Percentiles rank a stretch among this genome's conserved stretches.
Conservation (phyloP, 1,140 invertebrate genomes). For the Carposina sasakii region DNA sequence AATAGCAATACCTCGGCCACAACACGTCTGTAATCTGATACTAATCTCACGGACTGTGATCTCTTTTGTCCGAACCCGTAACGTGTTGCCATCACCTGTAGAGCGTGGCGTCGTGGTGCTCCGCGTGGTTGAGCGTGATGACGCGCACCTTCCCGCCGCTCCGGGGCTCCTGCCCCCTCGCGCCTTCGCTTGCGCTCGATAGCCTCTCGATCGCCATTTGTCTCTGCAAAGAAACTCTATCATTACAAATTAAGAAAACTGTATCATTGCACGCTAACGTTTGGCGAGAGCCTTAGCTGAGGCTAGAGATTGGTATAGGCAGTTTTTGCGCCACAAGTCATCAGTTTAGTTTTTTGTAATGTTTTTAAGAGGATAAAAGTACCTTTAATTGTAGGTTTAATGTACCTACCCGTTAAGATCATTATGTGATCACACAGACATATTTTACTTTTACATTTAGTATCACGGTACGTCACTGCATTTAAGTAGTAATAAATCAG, state of each 20-base stretch:
- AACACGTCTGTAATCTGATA: too few species aligned
- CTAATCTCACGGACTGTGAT: too few species aligned
- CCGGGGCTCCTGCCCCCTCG: constrained; percentile 14
- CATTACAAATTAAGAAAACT: too few species aligned
- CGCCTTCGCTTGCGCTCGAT: constrained; percentile 19
- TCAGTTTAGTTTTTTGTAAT: background rate
- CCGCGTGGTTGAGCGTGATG: constrained; percentile 81
- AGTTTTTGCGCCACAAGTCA: background rate
- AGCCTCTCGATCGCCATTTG: constrained; percentile 48
- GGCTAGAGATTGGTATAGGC: background rate
- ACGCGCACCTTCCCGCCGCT: constrained; percentile 61
- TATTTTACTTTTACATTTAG: too few species aligned
- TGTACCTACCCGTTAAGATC: too few species aligned
- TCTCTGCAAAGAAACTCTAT: constrained; percentile 36
- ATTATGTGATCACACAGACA: too few species aligned
- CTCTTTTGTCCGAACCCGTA: too few species aligned
- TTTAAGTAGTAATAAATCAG: too few species aligned
- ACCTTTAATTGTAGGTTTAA: too few species aligned
- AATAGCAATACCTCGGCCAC: too few species aligned
- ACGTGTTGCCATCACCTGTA: constrained; percentile 63
- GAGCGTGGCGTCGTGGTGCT: constrained; percentile 82
- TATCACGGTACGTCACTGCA: too few species aligned
- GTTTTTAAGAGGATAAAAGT: too few species aligned
- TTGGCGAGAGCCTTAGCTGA: background rate
- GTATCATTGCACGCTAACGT: background rate